Percentiles rank a stretch among this genome's conserved stretches.
These are phyloP conservation scores for Cottus gobio DNA, from an alignment of 2,113 vertebrate species.

Conservation along the genomic window DNA sequence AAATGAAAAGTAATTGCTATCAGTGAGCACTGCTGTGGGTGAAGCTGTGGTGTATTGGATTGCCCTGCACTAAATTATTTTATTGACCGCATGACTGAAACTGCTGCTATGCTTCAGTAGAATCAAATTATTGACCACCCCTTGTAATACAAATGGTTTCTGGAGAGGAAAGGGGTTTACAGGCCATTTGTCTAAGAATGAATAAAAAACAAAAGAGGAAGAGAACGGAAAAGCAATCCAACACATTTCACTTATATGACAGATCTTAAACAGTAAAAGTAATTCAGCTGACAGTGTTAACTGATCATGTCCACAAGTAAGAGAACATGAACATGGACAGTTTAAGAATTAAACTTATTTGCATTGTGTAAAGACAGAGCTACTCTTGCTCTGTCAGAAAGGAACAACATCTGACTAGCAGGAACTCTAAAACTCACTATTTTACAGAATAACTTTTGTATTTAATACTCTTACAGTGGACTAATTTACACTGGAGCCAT, in stretches of 20 bases:
- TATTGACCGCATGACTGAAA: constrained; percentile 16
- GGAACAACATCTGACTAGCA: too few relatives aligned
- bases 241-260: neutral
- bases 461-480: neutral
- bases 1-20: neutral
- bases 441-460: neutral
- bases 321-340: neutral
- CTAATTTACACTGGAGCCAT: neutral
- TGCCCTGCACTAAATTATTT: neutral
- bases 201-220: neutral
- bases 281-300: constrained; percentile 1
- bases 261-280: neutral
- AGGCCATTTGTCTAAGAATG: constrained; percentile 5
- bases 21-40: neutral
- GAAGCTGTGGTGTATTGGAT: neutral
- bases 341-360: neutral
- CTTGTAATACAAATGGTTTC: neutral
- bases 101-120: neutral
- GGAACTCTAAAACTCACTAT: neutral
- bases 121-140: constrained; percentile 29
- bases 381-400: neutral
- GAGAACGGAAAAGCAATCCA: neutral
- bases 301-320: neutral
- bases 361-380: neutral
- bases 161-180: constrained; percentile 1